Percentiles rank a stretch among this genome's conserved stretches.
Evolutionary conservation across 2,888 invertebrate species (phyloP).

Genomic region (Campoplex nolae): DNA sequence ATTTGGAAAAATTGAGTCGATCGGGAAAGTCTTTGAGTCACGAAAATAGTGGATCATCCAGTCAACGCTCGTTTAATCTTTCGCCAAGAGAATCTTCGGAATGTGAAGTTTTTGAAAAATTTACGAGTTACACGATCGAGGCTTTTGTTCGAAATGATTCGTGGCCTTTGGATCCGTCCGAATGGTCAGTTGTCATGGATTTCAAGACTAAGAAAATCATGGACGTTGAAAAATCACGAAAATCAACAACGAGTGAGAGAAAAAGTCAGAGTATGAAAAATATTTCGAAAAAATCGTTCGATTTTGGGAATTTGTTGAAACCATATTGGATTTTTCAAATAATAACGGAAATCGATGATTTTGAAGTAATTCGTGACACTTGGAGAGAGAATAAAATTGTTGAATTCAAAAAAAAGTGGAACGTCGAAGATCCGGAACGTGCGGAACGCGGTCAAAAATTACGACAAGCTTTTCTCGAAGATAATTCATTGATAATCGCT

Average conservation of each 20-base stretch:
- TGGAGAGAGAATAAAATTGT: slow-evolving; percentile 69
- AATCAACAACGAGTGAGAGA: slow-evolving; percentile 43
- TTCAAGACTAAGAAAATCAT: slow-evolving; percentile 60
- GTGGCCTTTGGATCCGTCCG: slow-evolving; percentile 83
- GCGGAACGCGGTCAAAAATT: slow-evolving; percentile 70
- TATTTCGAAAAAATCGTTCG: slow-evolving; percentile 16
- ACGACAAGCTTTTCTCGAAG: slow-evolving; percentile 69
- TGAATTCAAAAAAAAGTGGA: slow-evolving; percentile 71
- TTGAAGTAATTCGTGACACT: slow-evolving; percentile 71
- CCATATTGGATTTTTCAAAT: slow-evolving; percentile 75
- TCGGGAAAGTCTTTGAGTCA: slow-evolving; percentile 30
- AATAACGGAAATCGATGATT: slow-evolving; percentile 65
- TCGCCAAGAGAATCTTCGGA: slow-evolving; percentile 8
- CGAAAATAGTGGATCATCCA: slow-evolving; percentile 30
- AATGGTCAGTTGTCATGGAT: slow-evolving; percentile 81
- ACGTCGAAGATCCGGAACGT: slow-evolving; percentile 68
- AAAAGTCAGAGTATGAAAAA: slow-evolving; percentile 46
- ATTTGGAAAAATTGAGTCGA: slow-evolving; percentile 15
- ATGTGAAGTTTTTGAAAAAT: neutral
- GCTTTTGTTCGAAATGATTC: slow-evolving; percentile 81
- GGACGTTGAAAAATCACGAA: neutral
- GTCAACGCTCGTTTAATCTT: slow-evolving; percentile 27
- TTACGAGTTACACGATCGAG: slow-evolving; percentile 74
- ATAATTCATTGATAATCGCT: slow-evolving; percentile 32
- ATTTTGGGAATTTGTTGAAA: slow-evolving; percentile 30